Conservation (phyloP, 2,797 vertebrate species). For the Nothura maculosa region DNA sequence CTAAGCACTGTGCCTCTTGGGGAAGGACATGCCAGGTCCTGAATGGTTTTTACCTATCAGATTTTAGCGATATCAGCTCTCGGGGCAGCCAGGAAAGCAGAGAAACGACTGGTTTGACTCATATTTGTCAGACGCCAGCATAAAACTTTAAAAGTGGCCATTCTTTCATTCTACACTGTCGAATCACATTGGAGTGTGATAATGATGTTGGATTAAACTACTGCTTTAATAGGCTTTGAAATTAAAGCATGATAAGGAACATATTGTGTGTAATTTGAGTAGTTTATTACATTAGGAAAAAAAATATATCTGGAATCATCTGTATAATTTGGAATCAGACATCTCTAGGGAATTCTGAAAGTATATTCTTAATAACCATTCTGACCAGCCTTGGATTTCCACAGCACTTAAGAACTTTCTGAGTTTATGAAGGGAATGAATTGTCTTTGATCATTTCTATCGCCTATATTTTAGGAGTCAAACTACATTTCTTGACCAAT, state of each 20-base stretch:
- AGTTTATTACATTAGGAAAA: conserved; percentile 37
- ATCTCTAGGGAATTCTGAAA: neutral
- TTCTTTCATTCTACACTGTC: neutral
- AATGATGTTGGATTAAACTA: conserved; percentile 30
- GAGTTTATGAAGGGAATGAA: neutral
- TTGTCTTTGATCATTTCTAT: conserved; percentile 8
- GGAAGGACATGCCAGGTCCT: neutral
- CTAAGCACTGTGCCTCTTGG: neutral
- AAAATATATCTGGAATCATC: neutral
- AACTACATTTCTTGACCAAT: neutral
- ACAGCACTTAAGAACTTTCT: neutral
- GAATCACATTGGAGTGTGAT: neutral
- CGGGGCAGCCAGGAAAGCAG: neutral
- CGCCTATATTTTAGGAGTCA: neutral
- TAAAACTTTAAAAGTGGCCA: neutral
- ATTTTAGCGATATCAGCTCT: neutral
- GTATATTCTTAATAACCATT: neutral
- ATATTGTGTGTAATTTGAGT: neutral
- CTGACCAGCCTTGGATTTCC: conserved; percentile 14
- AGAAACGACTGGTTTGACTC: neutral
- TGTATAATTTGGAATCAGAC: neutral
- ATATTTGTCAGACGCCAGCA: neutral
- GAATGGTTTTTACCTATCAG: neutral
- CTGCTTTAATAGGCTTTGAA: conserved; percentile 36
- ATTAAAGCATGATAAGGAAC: conserved; percentile 23